phyloP scores from a whole-genome alignment of 2,113 vertebrate species.

The Equus quagga region DNA sequence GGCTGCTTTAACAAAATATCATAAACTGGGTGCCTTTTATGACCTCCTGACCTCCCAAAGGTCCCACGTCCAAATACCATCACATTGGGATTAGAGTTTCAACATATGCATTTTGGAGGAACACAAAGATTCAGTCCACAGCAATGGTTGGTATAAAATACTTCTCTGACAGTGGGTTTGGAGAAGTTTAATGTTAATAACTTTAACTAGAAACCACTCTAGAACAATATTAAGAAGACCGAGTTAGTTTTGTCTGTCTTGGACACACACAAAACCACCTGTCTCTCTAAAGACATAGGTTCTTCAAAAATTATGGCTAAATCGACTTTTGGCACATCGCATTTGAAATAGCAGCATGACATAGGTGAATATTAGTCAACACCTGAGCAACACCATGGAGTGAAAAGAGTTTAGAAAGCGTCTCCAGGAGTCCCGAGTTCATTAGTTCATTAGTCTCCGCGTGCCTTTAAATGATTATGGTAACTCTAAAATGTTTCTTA shows the following conservation, averaged over 20 bases:
- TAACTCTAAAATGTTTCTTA: not conserved
- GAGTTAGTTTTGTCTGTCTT: not conserved
- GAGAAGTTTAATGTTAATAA: not conserved
- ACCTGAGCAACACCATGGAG: fast-evolving
- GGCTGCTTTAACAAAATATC: not conserved
- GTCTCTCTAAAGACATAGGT: not conserved
- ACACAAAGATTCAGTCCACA: not conserved
- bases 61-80: not conserved
- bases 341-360: not conserved
- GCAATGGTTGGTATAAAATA: not conserved
- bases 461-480: fast-evolving
- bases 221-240: not conserved
- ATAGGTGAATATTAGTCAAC: not conserved
- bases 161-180: not conserved
- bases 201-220: not conserved
- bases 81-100: not conserved
- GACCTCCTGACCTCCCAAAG: not conserved
- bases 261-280: not conserved
- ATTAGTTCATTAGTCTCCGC: fast-evolving
- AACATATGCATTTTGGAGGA: not conserved
- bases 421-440: too few species aligned
- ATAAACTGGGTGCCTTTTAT: not conserved
- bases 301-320: not conserved
- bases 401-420: not conserved
- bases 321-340: fast-evolving